Conservation (phyloP, 1,140 invertebrate genomes). For the Semibalanus balanoides region DNA sequence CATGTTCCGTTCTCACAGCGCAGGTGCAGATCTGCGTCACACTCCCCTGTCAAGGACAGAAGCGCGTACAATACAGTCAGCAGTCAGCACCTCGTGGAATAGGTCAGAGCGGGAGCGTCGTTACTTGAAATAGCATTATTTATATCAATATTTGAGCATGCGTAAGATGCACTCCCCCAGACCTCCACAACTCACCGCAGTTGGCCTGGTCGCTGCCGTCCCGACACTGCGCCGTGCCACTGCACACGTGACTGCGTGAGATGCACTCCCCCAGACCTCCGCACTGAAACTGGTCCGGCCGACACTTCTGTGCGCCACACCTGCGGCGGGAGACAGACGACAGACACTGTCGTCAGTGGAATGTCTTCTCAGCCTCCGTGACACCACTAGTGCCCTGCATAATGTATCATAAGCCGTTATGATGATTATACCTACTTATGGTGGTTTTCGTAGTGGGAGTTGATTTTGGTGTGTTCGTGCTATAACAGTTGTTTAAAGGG, state of each 20-base stretch:
- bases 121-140: too few relatives aligned
- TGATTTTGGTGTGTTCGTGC: too few relatives aligned
- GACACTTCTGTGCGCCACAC: conserved; percentile 13
- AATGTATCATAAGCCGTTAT: too few relatives aligned
- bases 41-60: neutral
- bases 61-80: too few relatives aligned
- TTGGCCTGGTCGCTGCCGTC: conserved; percentile 64
- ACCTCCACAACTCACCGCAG: conserved; percentile 60
- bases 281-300: conserved; percentile 65
- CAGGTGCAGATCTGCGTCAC: neutral
- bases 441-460: too few relatives aligned
- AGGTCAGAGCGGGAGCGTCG: too few relatives aligned
- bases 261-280: conserved; percentile 58
- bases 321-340: conserved; percentile 15
- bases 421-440: too few relatives aligned
- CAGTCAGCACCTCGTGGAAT: too few relatives aligned
- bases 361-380: too few relatives aligned
- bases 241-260: conserved; percentile 62
- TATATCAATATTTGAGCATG: too few relatives aligned
- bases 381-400: conserved; percentile 6
- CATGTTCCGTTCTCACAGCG: neutral
- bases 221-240: conserved; percentile 59
- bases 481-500: too few relatives aligned
- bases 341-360: too few relatives aligned
- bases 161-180: conserved; percentile 59